These are phyloP conservation scores for Herminia tarsipennalis DNA, from an alignment of 2,888 invertebrate species.

Conservation along the genomic window DNA sequence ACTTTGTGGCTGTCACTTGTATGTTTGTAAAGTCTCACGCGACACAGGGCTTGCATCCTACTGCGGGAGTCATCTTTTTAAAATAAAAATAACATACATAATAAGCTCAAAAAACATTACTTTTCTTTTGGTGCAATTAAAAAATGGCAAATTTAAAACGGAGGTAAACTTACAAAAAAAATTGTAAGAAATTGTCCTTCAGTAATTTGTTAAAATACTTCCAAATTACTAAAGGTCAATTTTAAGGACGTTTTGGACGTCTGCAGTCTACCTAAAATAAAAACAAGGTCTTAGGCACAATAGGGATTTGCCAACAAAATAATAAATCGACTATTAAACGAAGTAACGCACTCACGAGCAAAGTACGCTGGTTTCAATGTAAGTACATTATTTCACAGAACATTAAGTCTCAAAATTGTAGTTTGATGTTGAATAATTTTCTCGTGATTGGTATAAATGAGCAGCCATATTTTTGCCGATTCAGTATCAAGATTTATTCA, in stretches of 20 bases:
- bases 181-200: too few relatives aligned
- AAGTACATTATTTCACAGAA: constrained; percentile 52
- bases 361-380: constrained; percentile 31
- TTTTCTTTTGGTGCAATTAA: too few relatives aligned
- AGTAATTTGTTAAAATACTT: too few relatives aligned
- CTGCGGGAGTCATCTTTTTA: too few relatives aligned
- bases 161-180: too few relatives aligned
- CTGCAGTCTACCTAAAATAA: not conserved
- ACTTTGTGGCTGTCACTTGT: too few relatives aligned
- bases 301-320: constrained; percentile 37
- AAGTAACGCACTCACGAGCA: constrained; percentile 43
- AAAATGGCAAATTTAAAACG: too few relatives aligned
- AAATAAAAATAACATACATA: too few relatives aligned
- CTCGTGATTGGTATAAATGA: constrained; percentile 39
- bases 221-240: too few relatives aligned
- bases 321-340: constrained; percentile 43
- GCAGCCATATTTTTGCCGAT: constrained; percentile 18
- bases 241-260: not conserved
- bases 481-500: constrained; percentile 5
- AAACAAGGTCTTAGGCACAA: constrained; percentile 7
- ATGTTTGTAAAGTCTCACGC: too few relatives aligned
- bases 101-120: too few relatives aligned
- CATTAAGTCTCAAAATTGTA: constrained; percentile 59
- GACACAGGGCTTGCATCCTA: too few relatives aligned
- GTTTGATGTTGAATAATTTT: constrained; percentile 52